Percentiles rank a stretch among this genome's conserved stretches.
Evolutionary conservation across 1,140 invertebrate genomes (phyloP).

Genomic region (Drosophila tani): DNA sequence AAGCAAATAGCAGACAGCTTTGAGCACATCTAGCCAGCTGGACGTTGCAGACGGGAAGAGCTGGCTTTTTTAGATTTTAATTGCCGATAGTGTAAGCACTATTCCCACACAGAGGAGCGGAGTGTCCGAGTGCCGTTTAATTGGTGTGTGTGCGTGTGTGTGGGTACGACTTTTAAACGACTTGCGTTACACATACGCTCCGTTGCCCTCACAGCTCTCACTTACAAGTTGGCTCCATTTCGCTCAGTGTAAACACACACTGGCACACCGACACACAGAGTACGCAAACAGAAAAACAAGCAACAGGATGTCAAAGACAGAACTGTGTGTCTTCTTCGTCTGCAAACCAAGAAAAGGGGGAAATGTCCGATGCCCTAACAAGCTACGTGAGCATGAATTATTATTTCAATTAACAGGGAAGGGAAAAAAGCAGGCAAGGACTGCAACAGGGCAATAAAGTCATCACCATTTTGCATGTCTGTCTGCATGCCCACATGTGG

Average conservation of each 20-base stretch:
- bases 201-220: conserved; percentile 38
- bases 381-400: conserved; percentile 45
- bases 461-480: conserved; percentile 8
- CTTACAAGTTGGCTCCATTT: background rate
- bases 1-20: conserved; percentile 66
- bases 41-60: conserved; percentile 36
- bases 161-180: conserved; percentile 69
- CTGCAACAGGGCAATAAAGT: conserved; percentile 23
- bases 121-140: conserved; percentile 68
- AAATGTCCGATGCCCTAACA: conserved; percentile 47
- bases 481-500: conserved; percentile 4
- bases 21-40: conserved; percentile 8
- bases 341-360: conserved; percentile 3
- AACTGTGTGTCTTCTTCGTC: background rate
- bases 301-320: conserved; percentile 27
- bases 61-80: conserved; percentile 79
- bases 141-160: conserved; percentile 58
- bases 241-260: conserved; percentile 40
- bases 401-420: conserved; percentile 39
- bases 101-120: conserved; percentile 31
- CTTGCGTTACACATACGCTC: conserved; percentile 70
- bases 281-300: conserved; percentile 42
- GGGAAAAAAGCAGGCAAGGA: background rate
- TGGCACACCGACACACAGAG: conserved; percentile 17
- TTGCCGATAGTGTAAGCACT: conserved; percentile 71